These are phyloP conservation scores for Microchirus variegatus DNA, from an alignment of 2,797 vertebrate genomes.

Conservation along the genomic window DNA sequence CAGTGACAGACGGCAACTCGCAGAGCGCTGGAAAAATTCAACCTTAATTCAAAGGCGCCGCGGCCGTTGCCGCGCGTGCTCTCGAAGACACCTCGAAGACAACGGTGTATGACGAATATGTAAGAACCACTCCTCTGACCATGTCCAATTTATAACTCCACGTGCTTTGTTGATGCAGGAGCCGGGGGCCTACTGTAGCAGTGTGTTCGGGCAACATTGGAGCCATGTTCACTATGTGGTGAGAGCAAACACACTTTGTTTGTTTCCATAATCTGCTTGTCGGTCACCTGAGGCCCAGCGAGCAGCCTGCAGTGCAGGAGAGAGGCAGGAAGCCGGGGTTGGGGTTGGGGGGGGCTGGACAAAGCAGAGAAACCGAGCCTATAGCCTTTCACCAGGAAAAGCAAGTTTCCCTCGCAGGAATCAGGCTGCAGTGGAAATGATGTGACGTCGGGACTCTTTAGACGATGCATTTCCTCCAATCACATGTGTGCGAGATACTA, in stretches of 20 bases:
- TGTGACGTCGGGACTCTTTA: slow-evolving; percentile 29
- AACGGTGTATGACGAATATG: slow-evolving; percentile 5
- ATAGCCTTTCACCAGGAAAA: slow-evolving; percentile 73
- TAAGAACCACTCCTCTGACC: slow-evolving; percentile 13
- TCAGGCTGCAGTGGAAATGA: slow-evolving; percentile 64
- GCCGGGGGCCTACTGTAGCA: slow-evolving; percentile 20
- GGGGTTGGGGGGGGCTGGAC: too few relatives aligned
- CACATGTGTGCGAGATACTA: slow-evolving; percentile 23
- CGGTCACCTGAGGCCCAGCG: slow-evolving; percentile 74
- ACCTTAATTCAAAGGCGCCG: slow-evolving; percentile 54
- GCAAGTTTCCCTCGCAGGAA: slow-evolving; percentile 71
- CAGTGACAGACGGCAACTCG: slow-evolving; percentile 62
- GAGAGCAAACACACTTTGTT: slow-evolving; percentile 78
- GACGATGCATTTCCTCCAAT: slow-evolving; percentile 58
- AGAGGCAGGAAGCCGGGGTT: slow-evolving; percentile 70
- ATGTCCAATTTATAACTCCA: slow-evolving; percentile 20
- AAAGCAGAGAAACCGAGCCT: slow-evolving; percentile 60
- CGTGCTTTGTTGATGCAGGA: slow-evolving; percentile 41
- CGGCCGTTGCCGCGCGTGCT: too few relatives aligned
- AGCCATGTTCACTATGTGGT: slow-evolving; percentile 48
- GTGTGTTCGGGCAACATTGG: slow-evolving; percentile 36
- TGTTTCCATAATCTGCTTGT: slow-evolving; percentile 80
- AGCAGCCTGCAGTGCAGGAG: slow-evolving; percentile 49
- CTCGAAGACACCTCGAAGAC: slow-evolving; percentile 30
- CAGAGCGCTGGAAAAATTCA: slow-evolving; percentile 43